Conservation (phyloP, 2,888 invertebrate genomes). For the Heliconius sara region DNA sequence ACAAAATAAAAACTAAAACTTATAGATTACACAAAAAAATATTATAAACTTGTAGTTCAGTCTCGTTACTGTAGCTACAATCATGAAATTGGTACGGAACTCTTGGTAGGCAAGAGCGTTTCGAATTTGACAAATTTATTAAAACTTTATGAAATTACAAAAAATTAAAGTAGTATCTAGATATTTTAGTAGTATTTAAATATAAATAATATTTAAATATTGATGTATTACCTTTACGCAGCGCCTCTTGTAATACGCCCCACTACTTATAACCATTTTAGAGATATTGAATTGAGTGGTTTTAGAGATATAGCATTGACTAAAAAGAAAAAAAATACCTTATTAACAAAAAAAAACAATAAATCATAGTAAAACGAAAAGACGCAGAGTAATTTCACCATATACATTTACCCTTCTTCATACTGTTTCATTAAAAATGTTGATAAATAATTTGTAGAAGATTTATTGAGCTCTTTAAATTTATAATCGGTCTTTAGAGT, state of each 20-base stretch:
- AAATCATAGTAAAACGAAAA: background rate
- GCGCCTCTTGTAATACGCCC: background rate
- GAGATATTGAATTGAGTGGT: background rate
- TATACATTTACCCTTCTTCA: background rate
- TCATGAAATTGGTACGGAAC: background rate
- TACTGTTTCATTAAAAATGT: background rate
- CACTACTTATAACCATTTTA: background rate
- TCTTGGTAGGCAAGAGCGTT: background rate
- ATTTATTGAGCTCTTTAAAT: constrained; percentile 34
- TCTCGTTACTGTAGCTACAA: background rate
- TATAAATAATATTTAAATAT: background rate
- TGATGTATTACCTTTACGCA: background rate
- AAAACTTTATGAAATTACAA: too few species aligned
- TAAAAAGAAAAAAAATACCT: background rate
- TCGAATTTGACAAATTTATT: too few species aligned
- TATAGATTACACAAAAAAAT: too few species aligned
- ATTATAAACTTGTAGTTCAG: too few species aligned
- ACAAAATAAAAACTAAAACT: too few species aligned
- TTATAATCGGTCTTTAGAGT: constrained; percentile 37
- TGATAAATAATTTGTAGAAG: constrained; percentile 4
- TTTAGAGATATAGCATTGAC: background rate
- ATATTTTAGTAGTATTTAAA: too few species aligned
- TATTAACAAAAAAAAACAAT: background rate
- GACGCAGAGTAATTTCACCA: background rate
- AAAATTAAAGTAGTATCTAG: too few species aligned